phyloP scores from a whole-genome alignment of 2,888 invertebrate genomes.

The Drosophila borealis region DNA sequence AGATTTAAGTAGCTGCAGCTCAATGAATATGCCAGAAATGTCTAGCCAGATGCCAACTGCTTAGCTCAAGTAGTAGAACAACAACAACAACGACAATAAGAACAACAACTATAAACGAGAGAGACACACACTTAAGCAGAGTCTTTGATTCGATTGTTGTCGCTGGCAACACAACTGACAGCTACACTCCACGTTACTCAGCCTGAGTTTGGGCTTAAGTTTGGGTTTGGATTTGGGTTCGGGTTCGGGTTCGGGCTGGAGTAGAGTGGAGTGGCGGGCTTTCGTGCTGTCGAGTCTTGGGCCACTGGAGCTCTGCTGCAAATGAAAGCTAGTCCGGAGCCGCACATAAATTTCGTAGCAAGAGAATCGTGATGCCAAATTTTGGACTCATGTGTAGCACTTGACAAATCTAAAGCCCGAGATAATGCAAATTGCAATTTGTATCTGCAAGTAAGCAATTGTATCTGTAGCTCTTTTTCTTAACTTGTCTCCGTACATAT shows the following conservation, averaged over 20 bases:
- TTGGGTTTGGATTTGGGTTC: not conserved
- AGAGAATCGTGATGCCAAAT: conserved; percentile 17
- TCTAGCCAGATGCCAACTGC: conserved; percentile 21
- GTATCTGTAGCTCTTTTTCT: not conserved
- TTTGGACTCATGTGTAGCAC: conserved; percentile 5
- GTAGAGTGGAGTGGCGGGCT: not conserved
- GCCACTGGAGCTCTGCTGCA: conserved; percentile 13
- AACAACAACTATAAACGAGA: not conserved
- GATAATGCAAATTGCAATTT: conserved; percentile 20
- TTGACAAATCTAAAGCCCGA: conserved; percentile 17
- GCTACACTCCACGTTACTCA: conserved; percentile 16
- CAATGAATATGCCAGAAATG: conserved; percentile 15
- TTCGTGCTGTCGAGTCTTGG: not conserved
- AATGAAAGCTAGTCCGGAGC: conserved; percentile 25
- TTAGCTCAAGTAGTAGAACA: not conserved
- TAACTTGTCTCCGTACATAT: not conserved
- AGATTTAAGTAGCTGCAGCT: conserved; percentile 7
- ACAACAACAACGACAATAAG: conserved; percentile 4
- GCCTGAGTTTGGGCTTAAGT: not conserved
- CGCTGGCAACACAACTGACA: conserved; percentile 22
- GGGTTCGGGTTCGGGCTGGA: not conserved
- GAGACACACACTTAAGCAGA: conserved; percentile 4
- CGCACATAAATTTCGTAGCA: conserved; percentile 28
- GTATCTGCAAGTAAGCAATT: not conserved
- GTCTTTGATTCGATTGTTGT: conserved; percentile 28